Base-by-base conservation (phyloP, 2,888 invertebrate genomes). In the Melinaea marsaeus region DNA sequence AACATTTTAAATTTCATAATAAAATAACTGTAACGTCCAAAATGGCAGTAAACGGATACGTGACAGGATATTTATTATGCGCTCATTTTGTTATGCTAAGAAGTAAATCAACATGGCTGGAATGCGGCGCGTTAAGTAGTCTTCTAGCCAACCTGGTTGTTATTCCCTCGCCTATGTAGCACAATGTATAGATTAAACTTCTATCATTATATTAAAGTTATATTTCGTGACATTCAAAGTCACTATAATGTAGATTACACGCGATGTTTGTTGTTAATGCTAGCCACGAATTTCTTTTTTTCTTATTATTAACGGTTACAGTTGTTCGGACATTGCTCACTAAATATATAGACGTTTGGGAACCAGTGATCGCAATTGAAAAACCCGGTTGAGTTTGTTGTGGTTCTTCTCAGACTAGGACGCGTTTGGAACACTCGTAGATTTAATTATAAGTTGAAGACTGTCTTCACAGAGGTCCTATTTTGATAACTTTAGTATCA, bases 91-190 rank as follows among this genome's bases (percentile, higher is more conserved):
- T 48, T 59, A 66, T 66, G 58, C 47, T 62, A 47, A 54, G 47
- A 58, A 62, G 62, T 62, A 64, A 57, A 55, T 57, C 58, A 58
- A 60, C 60, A 60, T 56, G 57, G 45, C 58, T 22, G 64, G 67
- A 67, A 67, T 67, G 67, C 58, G 64, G 64, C 47, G 42, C 58
- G 59, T 57, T 57, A 62, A 57, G 33, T 46, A 58, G 55, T 58
- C 46, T 62, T 37, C 55, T 34, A 42, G 45, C 34, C 54, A 35
- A 13, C 46, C 57, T 37, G 54, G 46, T 64, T 58, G 55, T 47
- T 67, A 67, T 67, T 67, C 67, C 60, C 57, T 61, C 55, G 66
- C 59, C 54, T 57, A 56, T 55, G 42, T 2, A 9, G 42, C 42
- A 42, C 11, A 2, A 33, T 37, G 54, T 55, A 60, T 60, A n/a